These are phyloP conservation scores for Bombus cullumanus DNA, from an alignment of 1,140 invertebrate species.

Conservation along the genomic window DNA sequence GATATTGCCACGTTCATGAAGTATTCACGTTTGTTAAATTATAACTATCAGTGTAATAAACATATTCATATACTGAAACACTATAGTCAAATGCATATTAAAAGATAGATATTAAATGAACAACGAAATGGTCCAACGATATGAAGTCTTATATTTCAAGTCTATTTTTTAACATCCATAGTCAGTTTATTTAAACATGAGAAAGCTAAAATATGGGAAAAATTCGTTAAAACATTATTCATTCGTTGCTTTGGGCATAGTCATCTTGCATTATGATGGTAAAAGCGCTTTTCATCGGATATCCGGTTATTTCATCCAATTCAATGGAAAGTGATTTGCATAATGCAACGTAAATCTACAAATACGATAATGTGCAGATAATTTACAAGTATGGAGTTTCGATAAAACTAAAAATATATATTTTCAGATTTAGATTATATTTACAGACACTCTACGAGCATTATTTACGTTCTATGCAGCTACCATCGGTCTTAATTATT, in stretches of 20 bases:
- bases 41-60: no score
- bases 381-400: not conserved
- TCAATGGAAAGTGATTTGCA: not conserved
- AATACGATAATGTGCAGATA: not conserved
- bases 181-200: not conserved
- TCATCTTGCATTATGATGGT: not conserved
- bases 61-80: no score
- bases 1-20: no score
- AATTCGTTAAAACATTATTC: not conserved
- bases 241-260: not conserved
- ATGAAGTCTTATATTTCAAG: no score
- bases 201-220: not conserved
- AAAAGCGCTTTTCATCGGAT: not conserved
- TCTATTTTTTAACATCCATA: not conserved
- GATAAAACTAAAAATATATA: constrained; percentile 1
- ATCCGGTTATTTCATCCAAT: not conserved
- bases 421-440: constrained; percentile 3
- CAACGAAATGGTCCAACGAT: no score
- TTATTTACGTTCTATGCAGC: constrained; percentile 29
- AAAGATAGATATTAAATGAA: no score
- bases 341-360: constrained; percentile 11
- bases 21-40: no score
- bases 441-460: not conserved
- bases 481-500: constrained; percentile 54
- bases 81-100: no score